Conservation (phyloP, 2,797 vertebrate species). For the Heteromormyrus szaboi region DNA sequence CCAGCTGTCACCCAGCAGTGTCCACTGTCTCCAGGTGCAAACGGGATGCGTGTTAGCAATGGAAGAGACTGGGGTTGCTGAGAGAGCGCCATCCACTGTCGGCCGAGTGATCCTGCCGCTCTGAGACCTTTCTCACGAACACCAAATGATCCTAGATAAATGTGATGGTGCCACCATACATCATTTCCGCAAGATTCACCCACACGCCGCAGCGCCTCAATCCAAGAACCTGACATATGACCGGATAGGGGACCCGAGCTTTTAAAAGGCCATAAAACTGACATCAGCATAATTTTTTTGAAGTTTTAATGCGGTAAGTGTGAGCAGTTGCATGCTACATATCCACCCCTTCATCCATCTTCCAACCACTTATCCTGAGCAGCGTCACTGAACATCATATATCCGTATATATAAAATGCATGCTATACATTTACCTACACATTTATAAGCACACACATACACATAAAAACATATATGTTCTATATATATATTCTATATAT, state of each 20-base stretch:
- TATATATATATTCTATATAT: too few species aligned
- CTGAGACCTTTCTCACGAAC: neutral
- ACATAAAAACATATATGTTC: constrained; percentile 33
- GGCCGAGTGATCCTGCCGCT: neutral
- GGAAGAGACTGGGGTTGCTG: neutral
- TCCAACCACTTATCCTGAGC: constrained; percentile 43
- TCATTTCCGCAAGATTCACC: neutral
- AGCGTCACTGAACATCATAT: constrained; percentile 52
- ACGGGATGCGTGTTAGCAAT: neutral
- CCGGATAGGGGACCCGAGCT: neutral
- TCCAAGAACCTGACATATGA: neutral
- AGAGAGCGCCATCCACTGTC: neutral
- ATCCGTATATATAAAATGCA: neutral
- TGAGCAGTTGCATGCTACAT: constrained; percentile 66
- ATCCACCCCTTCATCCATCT: neutral
- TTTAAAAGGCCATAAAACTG: constrained; percentile 4
- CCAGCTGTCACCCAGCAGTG: neutral
- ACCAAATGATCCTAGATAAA: neutral
- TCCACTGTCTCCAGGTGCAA: neutral
- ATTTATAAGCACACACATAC: constrained; percentile 50
- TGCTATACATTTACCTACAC: constrained; percentile 60
- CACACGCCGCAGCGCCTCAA: neutral
- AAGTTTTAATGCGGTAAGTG: constrained; percentile 50
- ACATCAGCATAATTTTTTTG: neutral
- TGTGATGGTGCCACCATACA: neutral